Percentiles rank a stretch among this genome's conserved stretches.
These are phyloP conservation scores for Synchiropus splendidus DNA, from an alignment of 2,113 vertebrate species.

Conservation along the genomic window DNA sequence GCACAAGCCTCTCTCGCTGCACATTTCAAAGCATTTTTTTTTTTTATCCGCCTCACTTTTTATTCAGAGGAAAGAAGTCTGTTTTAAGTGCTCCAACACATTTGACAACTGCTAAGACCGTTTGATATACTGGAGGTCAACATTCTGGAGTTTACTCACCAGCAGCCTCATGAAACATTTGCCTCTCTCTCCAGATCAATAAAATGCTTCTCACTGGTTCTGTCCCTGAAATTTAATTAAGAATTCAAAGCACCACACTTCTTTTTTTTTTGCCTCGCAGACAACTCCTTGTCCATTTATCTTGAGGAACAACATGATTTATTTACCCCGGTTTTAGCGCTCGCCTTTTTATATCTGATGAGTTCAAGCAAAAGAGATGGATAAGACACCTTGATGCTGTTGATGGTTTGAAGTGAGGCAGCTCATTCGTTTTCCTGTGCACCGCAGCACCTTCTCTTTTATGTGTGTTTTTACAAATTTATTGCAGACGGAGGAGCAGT, in stretches of 20 bases:
- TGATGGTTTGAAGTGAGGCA: too few species aligned
- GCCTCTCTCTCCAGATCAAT: conserved; percentile 35
- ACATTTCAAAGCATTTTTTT: conserved; percentile 9
- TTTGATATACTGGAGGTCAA: conserved; percentile 33
- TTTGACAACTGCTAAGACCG: conserved; percentile 27
- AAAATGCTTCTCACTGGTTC: conserved; percentile 16
- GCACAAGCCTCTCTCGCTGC: conserved; percentile 2
- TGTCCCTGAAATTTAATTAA: conserved; percentile 31
- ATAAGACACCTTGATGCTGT: too few species aligned
- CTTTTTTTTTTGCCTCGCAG: conserved; percentile 5
- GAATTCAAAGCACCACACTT: conserved; percentile 20
- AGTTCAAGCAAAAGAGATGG: conserved; percentile 1
- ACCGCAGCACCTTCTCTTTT: too few species aligned
- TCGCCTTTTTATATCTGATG: conserved; percentile 8
- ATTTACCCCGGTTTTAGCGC: conserved; percentile 2
- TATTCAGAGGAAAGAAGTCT: conserved; percentile 2
- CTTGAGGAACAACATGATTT: conserved; percentile 11
- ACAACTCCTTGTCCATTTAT: conserved; percentile 15
- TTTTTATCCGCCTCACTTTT: conserved; percentile 12
- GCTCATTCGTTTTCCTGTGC: too few species aligned
- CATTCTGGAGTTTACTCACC: too few species aligned
- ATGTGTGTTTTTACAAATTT: too few species aligned
- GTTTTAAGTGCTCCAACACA: conserved; percentile 15
- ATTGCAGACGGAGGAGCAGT: too few species aligned
- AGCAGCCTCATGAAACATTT: conserved; percentile 12